phyloP scores from a whole-genome alignment of 2,113 vertebrate genomes.

The Speoplatyrhinus poulsoni region DNA sequence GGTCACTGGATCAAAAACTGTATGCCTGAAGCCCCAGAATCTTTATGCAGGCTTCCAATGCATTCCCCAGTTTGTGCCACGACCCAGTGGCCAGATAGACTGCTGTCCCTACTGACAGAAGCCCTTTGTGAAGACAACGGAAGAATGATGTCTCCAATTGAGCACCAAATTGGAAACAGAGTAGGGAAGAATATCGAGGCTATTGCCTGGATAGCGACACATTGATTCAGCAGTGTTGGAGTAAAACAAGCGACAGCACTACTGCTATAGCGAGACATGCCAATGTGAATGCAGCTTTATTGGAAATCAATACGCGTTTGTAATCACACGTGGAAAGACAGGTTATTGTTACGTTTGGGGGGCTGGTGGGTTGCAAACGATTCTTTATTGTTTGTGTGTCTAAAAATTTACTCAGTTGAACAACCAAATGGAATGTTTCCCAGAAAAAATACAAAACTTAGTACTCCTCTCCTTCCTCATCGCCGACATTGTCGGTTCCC shows the following conservation, averaged over 20 bases:
- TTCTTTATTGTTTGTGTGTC: slow-evolving; percentile 10
- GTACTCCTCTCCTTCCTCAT: no score
- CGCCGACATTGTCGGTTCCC: no score
- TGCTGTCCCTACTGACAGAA: slow-evolving; percentile 43
- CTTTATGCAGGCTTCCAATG: slow-evolving; percentile 14
- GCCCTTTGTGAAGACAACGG: slow-evolving; percentile 56
- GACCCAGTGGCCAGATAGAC: slow-evolving; percentile 36
- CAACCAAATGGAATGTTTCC: no score
- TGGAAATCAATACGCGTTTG: slow-evolving; percentile 85
- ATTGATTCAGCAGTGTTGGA: slow-evolving; percentile 77
- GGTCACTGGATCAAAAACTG: background rate
- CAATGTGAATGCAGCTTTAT: slow-evolving; percentile 74
- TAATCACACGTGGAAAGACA: slow-evolving; percentile 76
- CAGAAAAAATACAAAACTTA: no score
- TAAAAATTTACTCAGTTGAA: background rate
- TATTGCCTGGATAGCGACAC: slow-evolving; percentile 65
- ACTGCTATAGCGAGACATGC: slow-evolving; percentile 65
- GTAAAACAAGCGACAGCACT: slow-evolving; percentile 60
- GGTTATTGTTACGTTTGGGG: slow-evolving; percentile 75
- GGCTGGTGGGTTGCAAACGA: background rate
- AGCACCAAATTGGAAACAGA: slow-evolving; percentile 83
- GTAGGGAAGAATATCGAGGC: slow-evolving; percentile 69
- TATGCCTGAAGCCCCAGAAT: slow-evolving; percentile 9
- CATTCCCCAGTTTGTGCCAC: slow-evolving; percentile 8
- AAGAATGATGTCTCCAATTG: slow-evolving; percentile 81